Conservation (phyloP, 2,113 vertebrate species). For the Mesocricetus auratus region DNA sequence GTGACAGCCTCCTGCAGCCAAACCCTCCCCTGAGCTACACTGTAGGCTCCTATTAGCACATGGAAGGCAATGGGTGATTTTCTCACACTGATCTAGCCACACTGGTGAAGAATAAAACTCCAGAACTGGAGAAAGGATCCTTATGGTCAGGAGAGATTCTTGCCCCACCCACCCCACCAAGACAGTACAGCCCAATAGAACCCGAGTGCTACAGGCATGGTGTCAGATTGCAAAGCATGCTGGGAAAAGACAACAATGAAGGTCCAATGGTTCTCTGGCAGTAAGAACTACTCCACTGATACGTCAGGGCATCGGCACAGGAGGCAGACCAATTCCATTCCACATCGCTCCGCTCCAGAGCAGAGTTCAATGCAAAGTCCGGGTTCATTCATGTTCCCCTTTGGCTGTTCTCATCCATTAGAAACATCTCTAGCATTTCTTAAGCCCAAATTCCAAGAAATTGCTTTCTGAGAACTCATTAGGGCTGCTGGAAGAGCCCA, state of each 20-base stretch:
- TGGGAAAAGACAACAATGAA: too few relatives aligned
- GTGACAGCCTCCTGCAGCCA: not conserved
- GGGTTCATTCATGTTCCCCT: fast-evolving
- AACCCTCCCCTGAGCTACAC: too few relatives aligned
- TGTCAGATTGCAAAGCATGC: not conserved
- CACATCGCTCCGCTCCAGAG: fast-evolving
- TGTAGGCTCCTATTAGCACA: not conserved
- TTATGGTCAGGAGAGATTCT: not conserved
- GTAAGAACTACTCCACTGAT: fast-evolving
- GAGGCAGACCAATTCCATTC: not conserved
- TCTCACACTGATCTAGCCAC: not conserved
- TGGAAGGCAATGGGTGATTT: not conserved
- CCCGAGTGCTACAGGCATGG: not conserved
- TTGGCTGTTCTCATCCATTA: not conserved
- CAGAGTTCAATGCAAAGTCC: not conserved
- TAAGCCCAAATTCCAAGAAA: not conserved
- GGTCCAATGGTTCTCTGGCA: not conserved
- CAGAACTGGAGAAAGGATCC: not conserved
- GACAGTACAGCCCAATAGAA: not conserved
- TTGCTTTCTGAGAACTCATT: not conserved
- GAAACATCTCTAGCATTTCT: not conserved
- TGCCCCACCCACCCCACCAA: not conserved
- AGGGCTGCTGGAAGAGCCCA: not conserved
- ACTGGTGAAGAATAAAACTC: not conserved
- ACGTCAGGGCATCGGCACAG: fast-evolving